Evolutionary conservation across 2,888 invertebrate species (phyloP), one percentile per base, ranked within the genome.

Genomic region (Dryobota labecula): DNA sequence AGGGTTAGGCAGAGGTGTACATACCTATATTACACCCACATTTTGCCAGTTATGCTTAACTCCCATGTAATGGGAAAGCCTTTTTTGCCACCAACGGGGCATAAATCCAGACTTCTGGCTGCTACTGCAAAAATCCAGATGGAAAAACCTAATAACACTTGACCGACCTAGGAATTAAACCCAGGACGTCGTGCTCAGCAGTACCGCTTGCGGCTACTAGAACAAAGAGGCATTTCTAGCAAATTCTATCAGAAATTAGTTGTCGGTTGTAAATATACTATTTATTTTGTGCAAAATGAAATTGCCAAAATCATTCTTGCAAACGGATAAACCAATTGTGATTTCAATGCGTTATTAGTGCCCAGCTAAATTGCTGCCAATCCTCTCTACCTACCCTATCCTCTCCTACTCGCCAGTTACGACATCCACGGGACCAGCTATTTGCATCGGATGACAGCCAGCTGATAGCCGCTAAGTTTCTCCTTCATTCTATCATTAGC

Each of bases 401-500:
- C n/a, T n/a, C n/a, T n/a, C n/a, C 20, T 45, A 33, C 24, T 53
- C 13, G 1, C n/a, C 38, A 27, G 18, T 60, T 27, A 64, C 9
- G 45, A 60, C 13, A 60, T 30, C 38, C 27, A 33, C 1, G 47
- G 7, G 41, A 33, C 27, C 15, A 60, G 18, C 43, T 51, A 61
- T 65, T 80, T 80, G 20, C n/a, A 57, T 41, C 15, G 11, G 18
- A 79, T 45, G 65, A 49, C n/a, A 61, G 15, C 6, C 36, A 53
- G 51, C 41, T 67, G 51, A 58, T 47, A 75, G 36, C 61, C 13
- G 43, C 36, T 41, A 53, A 80, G 54, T 56, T 65, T 51, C 27
- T n/a, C 30, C 51, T 30, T 47, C 41, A 68, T 47, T 62, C 8
- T 36, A 6, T 30, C 80, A 76, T 80, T 75, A 80, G 38, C 51